phyloP scores from a whole-genome alignment of 1,140 invertebrate species.

The Calephelis nemesis region DNA sequence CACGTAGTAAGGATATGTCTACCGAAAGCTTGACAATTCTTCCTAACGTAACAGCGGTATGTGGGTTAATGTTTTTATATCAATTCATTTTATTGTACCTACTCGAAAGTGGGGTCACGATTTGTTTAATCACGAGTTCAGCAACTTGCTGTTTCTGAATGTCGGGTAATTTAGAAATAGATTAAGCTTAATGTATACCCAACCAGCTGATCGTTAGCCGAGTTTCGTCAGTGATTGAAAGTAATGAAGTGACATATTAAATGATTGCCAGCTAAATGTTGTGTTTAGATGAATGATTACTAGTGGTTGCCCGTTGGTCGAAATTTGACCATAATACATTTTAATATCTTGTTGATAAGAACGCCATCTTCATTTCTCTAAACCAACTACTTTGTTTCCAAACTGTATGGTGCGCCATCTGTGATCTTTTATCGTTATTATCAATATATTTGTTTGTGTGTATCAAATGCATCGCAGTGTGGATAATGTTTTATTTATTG shows the following conservation, averaged over 20 bases:
- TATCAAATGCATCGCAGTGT: no score
- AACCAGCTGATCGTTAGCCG: background rate
- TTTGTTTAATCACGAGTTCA: conserved; percentile 34
- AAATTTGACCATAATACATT: no score
- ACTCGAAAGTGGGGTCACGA: conserved; percentile 28
- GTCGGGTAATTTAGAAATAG: conserved; percentile 8
- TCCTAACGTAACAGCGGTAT: conserved; percentile 27
- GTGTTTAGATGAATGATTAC: no score
- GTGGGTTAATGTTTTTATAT: conserved; percentile 42
- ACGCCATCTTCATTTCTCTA: no score
- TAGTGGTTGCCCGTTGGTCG: no score
- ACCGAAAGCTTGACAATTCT: background rate
- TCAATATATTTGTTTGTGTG: no score
- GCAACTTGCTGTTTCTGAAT: conserved; percentile 18
- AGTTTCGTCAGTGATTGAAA: background rate
- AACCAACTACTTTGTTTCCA: no score
- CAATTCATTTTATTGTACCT: conserved; percentile 29
- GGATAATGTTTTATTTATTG: no score
- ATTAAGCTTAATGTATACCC: background rate
- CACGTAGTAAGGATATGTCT: background rate
- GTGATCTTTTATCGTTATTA: no score
- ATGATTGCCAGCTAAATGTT: background rate
- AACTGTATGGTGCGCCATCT: no score
- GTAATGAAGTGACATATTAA: background rate
- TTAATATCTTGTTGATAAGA: no score